Conservation (phyloP, 2,888 invertebrate species). For the Pediacus dermestoides region DNA sequence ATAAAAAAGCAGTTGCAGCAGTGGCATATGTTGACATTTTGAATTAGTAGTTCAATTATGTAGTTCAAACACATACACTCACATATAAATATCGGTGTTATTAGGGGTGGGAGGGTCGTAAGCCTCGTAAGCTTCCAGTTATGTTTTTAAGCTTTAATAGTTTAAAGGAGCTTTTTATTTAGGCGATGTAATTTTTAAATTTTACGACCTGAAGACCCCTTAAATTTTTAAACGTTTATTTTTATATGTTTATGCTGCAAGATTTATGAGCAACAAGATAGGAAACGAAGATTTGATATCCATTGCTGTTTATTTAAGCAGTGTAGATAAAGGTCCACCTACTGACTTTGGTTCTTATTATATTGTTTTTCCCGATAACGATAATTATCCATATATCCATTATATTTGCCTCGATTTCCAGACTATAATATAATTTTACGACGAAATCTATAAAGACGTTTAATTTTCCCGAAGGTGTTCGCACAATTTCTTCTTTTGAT, state of each 20-base stretch:
- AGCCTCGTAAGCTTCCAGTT: too few species aligned
- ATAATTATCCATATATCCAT: constrained; percentile 11
- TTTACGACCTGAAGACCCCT: constrained; percentile 38
- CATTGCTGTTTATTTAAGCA: constrained; percentile 23
- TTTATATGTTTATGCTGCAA: constrained; percentile 35
- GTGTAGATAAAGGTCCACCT: constrained; percentile 12
- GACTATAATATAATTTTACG: too few species aligned
- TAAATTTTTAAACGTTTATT: constrained; percentile 37
- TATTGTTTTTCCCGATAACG: constrained; percentile 13
- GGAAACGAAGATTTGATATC: constrained; percentile 24
- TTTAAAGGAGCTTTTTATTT: constrained; percentile 35
- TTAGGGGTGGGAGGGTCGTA: constrained; percentile 32
- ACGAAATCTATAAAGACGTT: too few species aligned
- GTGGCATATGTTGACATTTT: constrained; percentile 41
- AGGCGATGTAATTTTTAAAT: constrained; percentile 37
- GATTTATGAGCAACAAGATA: constrained; percentile 24
- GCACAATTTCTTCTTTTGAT: constrained; percentile 21
- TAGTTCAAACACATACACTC: too few species aligned
- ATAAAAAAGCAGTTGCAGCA: constrained; percentile 25
- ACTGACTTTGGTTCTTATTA: constrained; percentile 13
- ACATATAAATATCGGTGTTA: too few species aligned
- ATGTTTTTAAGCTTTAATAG: constrained; percentile 32
- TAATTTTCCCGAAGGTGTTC: constrained; percentile 14
- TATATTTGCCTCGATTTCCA: too few species aligned
- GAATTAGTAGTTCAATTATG: constrained; percentile 39